Percentiles rank a stretch among this genome's conserved stretches.
Conservation (phyloP, 2,888 invertebrate species). For the Nephrotoma appendiculata region DNA sequence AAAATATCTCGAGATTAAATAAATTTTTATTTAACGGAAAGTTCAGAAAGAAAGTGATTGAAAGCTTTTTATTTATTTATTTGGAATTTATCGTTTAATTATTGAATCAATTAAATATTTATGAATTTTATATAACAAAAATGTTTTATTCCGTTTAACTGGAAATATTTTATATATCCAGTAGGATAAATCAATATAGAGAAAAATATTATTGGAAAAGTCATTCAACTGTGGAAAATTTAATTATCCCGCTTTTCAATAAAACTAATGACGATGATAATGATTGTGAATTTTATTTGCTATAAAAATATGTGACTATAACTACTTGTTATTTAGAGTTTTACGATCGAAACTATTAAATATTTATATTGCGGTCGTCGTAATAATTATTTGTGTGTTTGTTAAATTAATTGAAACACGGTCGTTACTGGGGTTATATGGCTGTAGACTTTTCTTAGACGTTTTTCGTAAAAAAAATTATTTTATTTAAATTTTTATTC, state of each 20-base stretch:
- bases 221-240: background rate
- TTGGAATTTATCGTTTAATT: background rate
- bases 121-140: background rate
- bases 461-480: no score
- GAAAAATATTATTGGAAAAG: background rate
- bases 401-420: no score
- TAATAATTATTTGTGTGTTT: no score
- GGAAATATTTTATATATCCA: background rate
- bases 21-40: background rate
- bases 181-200: background rate
- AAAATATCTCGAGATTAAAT: background rate
- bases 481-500: no score
- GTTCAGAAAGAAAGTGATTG: background rate
- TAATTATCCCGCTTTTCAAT: background rate
- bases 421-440: no score
- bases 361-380: no score
- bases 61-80: background rate
- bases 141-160: background rate
- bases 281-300: background rate
- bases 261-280: background rate
- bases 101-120: background rate
- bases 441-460: no score
- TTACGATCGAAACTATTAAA: background rate
- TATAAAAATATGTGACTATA: background rate
- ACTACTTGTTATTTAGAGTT: background rate